phyloP scores from a whole-genome alignment of 2,888 invertebrate species.

The Apoda limacodes region DNA sequence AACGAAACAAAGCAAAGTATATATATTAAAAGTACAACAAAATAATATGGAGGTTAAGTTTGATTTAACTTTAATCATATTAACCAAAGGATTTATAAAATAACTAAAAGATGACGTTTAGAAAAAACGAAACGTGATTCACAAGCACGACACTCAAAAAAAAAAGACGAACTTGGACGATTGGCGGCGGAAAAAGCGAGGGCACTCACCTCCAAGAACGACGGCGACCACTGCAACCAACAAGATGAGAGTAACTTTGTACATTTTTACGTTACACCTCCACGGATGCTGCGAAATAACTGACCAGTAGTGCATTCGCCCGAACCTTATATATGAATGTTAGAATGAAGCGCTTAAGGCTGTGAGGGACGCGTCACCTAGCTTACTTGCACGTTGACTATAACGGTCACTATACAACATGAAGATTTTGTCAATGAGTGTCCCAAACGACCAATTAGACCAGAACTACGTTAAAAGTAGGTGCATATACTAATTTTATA shows the following conservation, averaged over 20 bases:
- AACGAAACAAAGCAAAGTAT: no score
- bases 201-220: conserved; percentile 63
- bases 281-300: conserved; percentile 38
- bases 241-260: conserved; percentile 40
- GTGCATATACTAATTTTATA: no score
- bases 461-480: no score
- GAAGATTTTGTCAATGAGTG: no score
- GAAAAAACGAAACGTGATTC: no score
- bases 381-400: conserved; percentile 29
- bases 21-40: no score
- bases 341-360: conserved; percentile 30
- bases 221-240: conserved; percentile 45
- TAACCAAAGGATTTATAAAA: no score
- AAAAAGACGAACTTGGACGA: conserved; percentile 26
- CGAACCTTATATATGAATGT: conserved; percentile 40
- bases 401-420: no score
- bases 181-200: conserved; percentile 42
- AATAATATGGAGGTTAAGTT: no score
- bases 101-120: no score
- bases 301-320: conserved; percentile 36
- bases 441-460: no score
- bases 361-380: conserved; percentile 36
- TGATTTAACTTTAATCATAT: no score
- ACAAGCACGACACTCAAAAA: conserved; percentile 28
- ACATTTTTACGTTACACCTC: conserved; percentile 43